Evolutionary conservation across 2,888 invertebrate genomes (phyloP).

Genomic region (Oxystoma pomonae): DNA sequence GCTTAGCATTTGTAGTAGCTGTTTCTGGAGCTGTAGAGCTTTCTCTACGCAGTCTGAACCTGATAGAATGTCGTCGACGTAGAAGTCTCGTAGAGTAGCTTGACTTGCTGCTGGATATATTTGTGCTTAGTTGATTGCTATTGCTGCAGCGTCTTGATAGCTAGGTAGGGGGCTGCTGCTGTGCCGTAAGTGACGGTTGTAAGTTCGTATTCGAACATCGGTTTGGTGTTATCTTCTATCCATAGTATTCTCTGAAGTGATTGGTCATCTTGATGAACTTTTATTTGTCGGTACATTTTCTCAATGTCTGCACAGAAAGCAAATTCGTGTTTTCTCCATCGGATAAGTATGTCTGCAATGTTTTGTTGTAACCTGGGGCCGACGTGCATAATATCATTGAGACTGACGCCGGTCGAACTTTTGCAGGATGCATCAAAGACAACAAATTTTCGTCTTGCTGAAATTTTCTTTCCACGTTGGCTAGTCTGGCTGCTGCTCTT

Average conservation of each 20-base stretch:
- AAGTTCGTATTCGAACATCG: conserved; percentile 19
- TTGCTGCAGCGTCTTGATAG: conserved; percentile 20
- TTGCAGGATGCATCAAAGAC: no score
- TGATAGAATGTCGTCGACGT: conserved; percentile 6
- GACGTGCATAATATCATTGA: background rate
- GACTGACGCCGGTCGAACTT: no score
- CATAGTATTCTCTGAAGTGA: conserved; percentile 27
- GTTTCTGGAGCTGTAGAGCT: conserved; percentile 1
- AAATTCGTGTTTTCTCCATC: background rate
- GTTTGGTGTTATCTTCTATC: conserved; percentile 11
- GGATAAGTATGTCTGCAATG: background rate
- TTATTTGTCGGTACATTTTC: conserved; percentile 4
- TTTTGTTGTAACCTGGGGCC: no score
- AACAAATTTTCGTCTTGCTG: conserved; percentile 7
- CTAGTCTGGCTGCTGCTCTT: no score
- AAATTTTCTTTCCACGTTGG: conserved; percentile 15
- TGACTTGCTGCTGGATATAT: conserved; percentile 16
- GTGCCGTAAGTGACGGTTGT: conserved; percentile 28
- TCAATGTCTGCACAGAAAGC: background rate
- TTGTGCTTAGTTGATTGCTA: conserved; percentile 20
- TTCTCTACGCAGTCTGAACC: background rate
- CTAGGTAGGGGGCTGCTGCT: conserved; percentile 23
- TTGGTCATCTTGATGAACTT: conserved; percentile 4
- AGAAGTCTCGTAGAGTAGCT: conserved; percentile 1
- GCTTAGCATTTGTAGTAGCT: conserved; percentile 2